Percentiles rank a stretch among this genome's conserved stretches.
These are phyloP conservation scores for Drosophila histrio DNA, from an alignment of 2,888 invertebrate species.

Conservation along the genomic window DNA sequence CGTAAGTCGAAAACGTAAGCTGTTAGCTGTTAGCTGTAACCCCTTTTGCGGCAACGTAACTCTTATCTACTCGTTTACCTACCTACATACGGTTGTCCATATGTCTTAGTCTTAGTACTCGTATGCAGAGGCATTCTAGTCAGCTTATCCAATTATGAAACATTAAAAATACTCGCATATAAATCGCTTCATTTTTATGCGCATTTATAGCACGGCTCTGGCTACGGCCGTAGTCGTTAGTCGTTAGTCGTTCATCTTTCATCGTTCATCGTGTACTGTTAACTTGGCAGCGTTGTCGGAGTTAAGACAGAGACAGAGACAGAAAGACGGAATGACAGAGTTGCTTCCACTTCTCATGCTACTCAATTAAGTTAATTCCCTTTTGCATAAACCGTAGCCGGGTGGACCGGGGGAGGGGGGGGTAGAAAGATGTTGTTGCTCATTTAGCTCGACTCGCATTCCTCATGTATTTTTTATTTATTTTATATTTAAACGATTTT, in stretches of 20 bases:
- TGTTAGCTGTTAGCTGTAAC: conserved; percentile 15
- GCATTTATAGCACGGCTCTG: conserved; percentile 50
- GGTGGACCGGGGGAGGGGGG: not conserved
- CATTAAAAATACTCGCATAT: conserved; percentile 79
- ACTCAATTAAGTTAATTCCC: conserved; percentile 78
- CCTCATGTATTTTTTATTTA: conserved; percentile 62
- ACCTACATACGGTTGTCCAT: not conserved
- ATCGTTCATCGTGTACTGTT: not conserved
- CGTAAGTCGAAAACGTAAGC: conserved; percentile 18
- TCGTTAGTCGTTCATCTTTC: conserved; percentile 1
- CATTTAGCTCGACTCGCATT: conserved; percentile 39
- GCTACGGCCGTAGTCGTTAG: conserved; percentile 14
- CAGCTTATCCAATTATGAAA: conserved; percentile 71
- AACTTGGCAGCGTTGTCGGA: conserved; percentile 9
- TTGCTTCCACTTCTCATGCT: conserved; percentile 32
- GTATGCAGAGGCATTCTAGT: conserved; percentile 16
- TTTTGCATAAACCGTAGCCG: conserved; percentile 48
- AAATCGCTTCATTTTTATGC: conserved; percentile 79
- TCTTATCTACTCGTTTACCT: conserved; percentile 32
- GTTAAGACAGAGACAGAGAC: not conserved
- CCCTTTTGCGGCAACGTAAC: conserved; percentile 15
- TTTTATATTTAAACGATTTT: conserved; percentile 64
- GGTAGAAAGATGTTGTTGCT: conserved; percentile 27
- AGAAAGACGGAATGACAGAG: too few relatives aligned
- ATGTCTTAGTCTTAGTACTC: not conserved